Evolutionary conservation across 2,888 invertebrate species (phyloP).

Genomic region (Phrixothrix hirtus): DNA sequence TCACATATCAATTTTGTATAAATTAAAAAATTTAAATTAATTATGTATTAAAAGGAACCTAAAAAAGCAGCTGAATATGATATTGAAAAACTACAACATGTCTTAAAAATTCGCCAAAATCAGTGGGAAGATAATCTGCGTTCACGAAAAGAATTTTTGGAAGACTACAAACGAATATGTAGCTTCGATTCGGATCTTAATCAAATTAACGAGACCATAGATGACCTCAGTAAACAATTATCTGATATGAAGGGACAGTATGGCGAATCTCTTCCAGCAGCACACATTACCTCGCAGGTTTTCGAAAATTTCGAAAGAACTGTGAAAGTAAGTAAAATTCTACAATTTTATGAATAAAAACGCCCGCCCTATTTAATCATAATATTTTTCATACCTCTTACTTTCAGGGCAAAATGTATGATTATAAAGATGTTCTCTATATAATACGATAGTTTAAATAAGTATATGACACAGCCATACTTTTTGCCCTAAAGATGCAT

Average conservation of each 20-base stretch:
- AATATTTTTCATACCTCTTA: too few relatives aligned
- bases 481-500: too few relatives aligned
- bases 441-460: too few relatives aligned
- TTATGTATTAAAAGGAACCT: constrained; percentile 69
- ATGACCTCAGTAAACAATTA: constrained; percentile 67
- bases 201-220: constrained; percentile 72
- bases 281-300: constrained; percentile 70
- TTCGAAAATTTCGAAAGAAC: constrained; percentile 79
- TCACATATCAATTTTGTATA: too few relatives aligned
- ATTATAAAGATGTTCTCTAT: too few relatives aligned
- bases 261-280: constrained; percentile 72
- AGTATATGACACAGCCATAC: too few relatives aligned
- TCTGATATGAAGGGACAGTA: constrained; percentile 67
- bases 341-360: too few relatives aligned
- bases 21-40: too few relatives aligned
- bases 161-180: constrained; percentile 66
- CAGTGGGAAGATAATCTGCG: constrained; percentile 69
- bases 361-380: too few relatives aligned
- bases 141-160: constrained; percentile 63
- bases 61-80: constrained; percentile 68
- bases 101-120: constrained; percentile 63
- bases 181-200: constrained; percentile 71
- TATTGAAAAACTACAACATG: constrained; percentile 67
- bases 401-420: too few relatives aligned
- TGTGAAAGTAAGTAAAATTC: constrained; percentile 64